These are phyloP conservation scores for Brevipalpus yothersi DNA, from an alignment of 1,140 invertebrate species.

Conservation along the genomic window DNA sequence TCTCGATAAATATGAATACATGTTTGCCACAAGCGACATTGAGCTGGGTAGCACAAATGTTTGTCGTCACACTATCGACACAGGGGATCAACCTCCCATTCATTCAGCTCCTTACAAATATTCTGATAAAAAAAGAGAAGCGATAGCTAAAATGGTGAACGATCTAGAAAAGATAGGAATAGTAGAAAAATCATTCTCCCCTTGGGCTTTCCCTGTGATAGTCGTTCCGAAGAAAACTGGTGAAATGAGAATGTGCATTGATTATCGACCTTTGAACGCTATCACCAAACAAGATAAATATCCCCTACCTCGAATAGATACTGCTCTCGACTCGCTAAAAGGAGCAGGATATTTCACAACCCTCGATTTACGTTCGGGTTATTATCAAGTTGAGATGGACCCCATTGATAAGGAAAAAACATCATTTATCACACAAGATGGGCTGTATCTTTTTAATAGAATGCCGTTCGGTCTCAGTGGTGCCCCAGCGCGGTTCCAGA, in stretches of 20 bases:
- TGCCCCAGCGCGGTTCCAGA: constrained; percentile 14
- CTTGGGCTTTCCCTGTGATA: background rate
- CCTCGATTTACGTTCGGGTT: constrained; percentile 8
- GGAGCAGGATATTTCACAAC: background rate
- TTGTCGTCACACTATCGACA: background rate
- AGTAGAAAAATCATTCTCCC: too few species aligned
- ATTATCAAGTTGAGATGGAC: constrained; percentile 5
- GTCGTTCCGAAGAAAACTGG: background rate
- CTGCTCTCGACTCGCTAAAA: background rate
- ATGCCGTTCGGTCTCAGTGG: constrained; percentile 14
- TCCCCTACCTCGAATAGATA: background rate
- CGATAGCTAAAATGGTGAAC: background rate
- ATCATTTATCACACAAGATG: constrained; percentile 4
- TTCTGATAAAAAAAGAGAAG: background rate
- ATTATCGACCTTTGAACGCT: background rate
- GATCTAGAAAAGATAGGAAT: too few species aligned
- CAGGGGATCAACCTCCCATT: background rate
- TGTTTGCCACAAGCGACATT: background rate
- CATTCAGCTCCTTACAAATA: background rate
- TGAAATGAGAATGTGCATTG: background rate
- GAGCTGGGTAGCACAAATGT: background rate
- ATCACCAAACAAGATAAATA: background rate
- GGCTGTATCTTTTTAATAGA: constrained; percentile 8
- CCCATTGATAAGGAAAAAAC: constrained; percentile 4
- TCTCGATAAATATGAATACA: background rate